A percentile compares a stretch with the other conserved stretches of the same genome.
These are phyloP conservation scores for Synergus gifuensis DNA, from an alignment of 2,888 invertebrate genomes.

Conservation along the genomic window DNA sequence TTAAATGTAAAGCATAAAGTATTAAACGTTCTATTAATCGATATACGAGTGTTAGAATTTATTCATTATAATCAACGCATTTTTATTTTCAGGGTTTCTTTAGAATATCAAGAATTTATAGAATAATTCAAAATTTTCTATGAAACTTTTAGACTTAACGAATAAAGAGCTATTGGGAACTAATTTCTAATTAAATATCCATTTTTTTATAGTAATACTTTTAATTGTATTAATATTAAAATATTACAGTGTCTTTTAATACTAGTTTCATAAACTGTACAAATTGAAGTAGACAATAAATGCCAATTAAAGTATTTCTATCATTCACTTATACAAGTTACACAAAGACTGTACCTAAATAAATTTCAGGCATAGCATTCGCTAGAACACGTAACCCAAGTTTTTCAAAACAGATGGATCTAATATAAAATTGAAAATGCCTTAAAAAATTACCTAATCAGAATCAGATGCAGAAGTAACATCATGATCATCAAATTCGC, in stretches of 20 bases:
- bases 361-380: background rate
- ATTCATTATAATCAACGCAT: background rate
- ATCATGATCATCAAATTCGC: slow-evolving; percentile 84
- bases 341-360: background rate
- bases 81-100: background rate
- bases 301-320: background rate
- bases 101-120: background rate
- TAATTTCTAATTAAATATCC: background rate
- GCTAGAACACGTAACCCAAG: background rate
- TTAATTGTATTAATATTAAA: slow-evolving; percentile 23
- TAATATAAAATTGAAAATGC: background rate
- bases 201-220: background rate
- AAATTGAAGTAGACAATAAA: slow-evolving; percentile 8
- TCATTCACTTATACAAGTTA: slow-evolving; percentile 13
- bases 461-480: slow-evolving; percentile 79
- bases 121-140: background rate
- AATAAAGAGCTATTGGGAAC: background rate
- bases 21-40: slow-evolving; percentile 42
- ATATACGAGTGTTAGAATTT: background rate
- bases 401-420: background rate
- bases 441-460: slow-evolving; percentile 76
- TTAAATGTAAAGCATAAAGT: slow-evolving; percentile 54
- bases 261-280: slow-evolving; percentile 27
- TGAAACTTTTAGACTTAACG: background rate
- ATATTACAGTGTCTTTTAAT: slow-evolving; percentile 17